These are phyloP conservation scores for Pollenia angustigena DNA, from an alignment of 2,888 invertebrate genomes.

Conservation along the genomic window DNA sequence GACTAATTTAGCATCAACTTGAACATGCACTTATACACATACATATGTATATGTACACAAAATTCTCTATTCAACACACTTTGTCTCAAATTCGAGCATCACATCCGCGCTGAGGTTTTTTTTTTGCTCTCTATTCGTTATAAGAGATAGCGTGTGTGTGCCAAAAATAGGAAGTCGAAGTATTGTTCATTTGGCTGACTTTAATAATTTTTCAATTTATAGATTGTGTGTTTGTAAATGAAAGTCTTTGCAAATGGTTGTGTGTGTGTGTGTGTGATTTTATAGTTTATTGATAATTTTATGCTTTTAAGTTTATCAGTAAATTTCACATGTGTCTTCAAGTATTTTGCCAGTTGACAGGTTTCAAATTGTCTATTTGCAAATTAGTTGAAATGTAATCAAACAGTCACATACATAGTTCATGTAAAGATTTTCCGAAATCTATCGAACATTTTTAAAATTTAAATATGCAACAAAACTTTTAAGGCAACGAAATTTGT, in stretches of 20 bases:
- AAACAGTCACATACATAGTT: neutral
- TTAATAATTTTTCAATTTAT: neutral
- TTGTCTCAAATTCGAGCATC: slow-evolving; percentile 63
- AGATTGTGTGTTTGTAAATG: neutral
- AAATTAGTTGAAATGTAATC: slow-evolving; percentile 15
- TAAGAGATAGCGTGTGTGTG: neutral
- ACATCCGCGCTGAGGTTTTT: slow-evolving; percentile 63
- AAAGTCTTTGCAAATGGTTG: slow-evolving; percentile 2
- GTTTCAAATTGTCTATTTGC: slow-evolving; percentile 61
- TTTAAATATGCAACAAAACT: slow-evolving; percentile 14
- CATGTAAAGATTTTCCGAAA: slow-evolving; percentile 14
- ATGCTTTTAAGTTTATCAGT: slow-evolving; percentile 71
- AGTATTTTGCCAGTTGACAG: slow-evolving; percentile 58
- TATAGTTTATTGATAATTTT: slow-evolving; percentile 74
- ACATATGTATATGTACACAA: slow-evolving; percentile 12
- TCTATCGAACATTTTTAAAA: slow-evolving; percentile 34
- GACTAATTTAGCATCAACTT: slow-evolving; percentile 71
- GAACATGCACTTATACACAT: neutral
- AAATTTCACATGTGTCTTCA: slow-evolving; percentile 30
- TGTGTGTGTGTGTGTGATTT: slow-evolving; percentile 14
- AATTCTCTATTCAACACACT: slow-evolving; percentile 53
- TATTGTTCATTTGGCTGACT: slow-evolving; percentile 44
- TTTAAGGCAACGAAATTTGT: neutral
- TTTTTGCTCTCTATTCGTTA: neutral
- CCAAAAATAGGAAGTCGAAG: slow-evolving; percentile 44